These are phyloP conservation scores for Muscicapa adusta DNA, from an alignment of 2,113 vertebrate genomes.

Conservation along the genomic window DNA sequence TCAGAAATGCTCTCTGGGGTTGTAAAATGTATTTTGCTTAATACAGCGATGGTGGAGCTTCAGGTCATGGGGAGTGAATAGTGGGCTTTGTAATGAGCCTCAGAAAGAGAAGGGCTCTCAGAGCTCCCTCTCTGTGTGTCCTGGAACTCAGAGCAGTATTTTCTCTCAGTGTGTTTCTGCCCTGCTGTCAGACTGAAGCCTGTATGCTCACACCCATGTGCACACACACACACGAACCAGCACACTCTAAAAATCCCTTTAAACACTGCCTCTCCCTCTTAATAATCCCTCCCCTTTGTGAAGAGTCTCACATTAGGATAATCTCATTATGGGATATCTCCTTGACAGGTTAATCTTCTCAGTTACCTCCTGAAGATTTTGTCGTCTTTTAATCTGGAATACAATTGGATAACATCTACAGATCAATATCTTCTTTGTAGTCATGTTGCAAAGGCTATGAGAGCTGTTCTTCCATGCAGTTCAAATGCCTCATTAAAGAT, in stretches of 20 bases:
- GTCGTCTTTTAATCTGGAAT: conserved; percentile 61
- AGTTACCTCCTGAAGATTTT: conserved; percentile 37
- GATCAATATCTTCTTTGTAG: conserved; percentile 50
- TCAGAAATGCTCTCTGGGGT: not conserved
- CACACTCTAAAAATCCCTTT: not conserved
- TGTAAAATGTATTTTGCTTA: conserved; percentile 30
- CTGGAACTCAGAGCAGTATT: not conserved
- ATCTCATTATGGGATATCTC: conserved; percentile 7
- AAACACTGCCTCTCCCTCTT: not conserved
- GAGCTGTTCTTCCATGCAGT: not conserved
- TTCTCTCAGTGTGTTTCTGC: not conserved
- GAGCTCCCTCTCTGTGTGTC: not conserved
- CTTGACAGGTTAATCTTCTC: conserved; percentile 46
- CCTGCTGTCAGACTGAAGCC: not conserved
- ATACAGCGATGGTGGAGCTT: not conserved
- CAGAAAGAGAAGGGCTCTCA: not conserved
- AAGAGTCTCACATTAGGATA: not conserved
- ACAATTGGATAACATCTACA: conserved; percentile 33
- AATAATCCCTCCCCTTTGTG: conserved; percentile 10
- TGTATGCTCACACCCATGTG: accelerated
- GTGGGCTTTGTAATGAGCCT: conserved; percentile 3
- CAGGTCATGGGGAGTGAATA: not conserved
- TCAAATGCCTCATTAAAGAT: conserved; percentile 63
- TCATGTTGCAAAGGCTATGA: conserved; percentile 28
- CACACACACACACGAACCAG: not conserved